Evolutionary conservation across 2,797 vertebrate genomes (phyloP).

Genomic region (Darevskia mixta): DNA sequence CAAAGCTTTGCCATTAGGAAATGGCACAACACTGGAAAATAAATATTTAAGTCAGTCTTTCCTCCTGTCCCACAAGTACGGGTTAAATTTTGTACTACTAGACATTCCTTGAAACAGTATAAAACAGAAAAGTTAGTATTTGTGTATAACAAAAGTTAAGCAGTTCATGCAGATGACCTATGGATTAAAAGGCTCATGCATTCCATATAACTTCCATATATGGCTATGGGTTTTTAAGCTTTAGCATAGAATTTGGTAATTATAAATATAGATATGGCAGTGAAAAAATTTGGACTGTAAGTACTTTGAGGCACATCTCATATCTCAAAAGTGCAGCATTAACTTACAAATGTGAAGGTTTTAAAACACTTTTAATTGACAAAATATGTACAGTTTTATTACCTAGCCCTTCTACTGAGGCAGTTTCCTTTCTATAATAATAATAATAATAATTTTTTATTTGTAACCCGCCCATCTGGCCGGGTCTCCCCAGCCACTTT

Average conservation of each 20-base stretch:
- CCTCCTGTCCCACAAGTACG: neutral
- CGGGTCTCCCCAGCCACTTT: too few relatives aligned
- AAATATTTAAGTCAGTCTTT: neutral
- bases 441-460: too few relatives aligned
- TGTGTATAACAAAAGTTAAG: neutral
- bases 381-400: neutral
- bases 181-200: constrained; percentile 13
- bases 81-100: neutral
- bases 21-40: neutral
- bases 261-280: neutral
- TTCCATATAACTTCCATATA: neutral
- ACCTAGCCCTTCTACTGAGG: neutral
- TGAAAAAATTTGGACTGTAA: neutral
- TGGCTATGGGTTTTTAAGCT: neutral
- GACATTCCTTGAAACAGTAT: neutral
- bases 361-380: neutral
- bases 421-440: neutral
- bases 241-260: neutral
- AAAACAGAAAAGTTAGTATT: neutral
- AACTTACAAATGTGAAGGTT: neutral
- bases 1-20: neutral
- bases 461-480: too few relatives aligned
- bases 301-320: neutral
- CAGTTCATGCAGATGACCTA: neutral
- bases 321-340: neutral